These are phyloP conservation scores for Fringilla coelebs DNA, from an alignment of 2,797 vertebrate species.

Conservation along the genomic window DNA sequence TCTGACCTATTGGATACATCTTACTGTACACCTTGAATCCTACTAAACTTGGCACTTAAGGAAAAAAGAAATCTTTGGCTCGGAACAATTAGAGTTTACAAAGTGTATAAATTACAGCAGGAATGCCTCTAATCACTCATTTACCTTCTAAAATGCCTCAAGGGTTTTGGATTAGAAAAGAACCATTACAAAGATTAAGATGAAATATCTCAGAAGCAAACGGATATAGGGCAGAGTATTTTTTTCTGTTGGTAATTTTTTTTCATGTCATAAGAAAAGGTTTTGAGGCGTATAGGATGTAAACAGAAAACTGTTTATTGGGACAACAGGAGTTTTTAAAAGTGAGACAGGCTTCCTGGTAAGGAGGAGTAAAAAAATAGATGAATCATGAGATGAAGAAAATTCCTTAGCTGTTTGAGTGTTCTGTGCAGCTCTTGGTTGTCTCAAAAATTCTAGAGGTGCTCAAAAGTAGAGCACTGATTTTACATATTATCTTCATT, in stretches of 20 bases:
- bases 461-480: not conserved
- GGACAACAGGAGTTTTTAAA: not conserved
- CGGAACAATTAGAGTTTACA: conserved; percentile 44
- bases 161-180: conserved; percentile 31
- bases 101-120: conserved; percentile 48
- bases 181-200: not conserved
- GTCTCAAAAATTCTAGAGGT: not conserved
- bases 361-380: not conserved
- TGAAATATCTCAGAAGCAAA: not conserved
- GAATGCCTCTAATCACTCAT: conserved; percentile 64
- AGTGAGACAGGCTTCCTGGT: not conserved
- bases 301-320: not conserved
- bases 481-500: not conserved
- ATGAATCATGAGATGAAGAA: not conserved
- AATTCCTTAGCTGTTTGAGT: not conserved
- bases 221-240: not conserved
- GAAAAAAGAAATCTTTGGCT: conserved; percentile 41
- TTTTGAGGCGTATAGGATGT: not conserved
- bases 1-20: not conserved
- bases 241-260: not conserved
- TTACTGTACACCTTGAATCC: not conserved
- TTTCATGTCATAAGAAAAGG: not conserved
- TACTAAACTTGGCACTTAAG: not conserved
- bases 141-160: conserved; percentile 59
- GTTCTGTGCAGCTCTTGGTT: not conserved